Evolutionary conservation across 1,140 invertebrate genomes (phyloP), one percentile per base, ranked within the genome.

Genomic region (Thaumatotibia leucotreta): DNA sequence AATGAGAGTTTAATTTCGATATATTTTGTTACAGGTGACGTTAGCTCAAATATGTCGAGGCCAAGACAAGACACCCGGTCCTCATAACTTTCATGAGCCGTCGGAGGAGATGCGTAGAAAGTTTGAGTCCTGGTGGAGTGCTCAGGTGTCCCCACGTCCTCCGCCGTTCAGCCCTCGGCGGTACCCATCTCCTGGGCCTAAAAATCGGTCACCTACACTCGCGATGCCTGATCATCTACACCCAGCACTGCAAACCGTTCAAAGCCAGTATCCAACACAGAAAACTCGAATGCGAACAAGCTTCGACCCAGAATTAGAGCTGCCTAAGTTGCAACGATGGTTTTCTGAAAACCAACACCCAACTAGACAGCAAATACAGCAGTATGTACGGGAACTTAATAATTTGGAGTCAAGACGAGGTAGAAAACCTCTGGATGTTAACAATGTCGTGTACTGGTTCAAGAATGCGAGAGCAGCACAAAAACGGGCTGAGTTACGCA

Each of bases 401-500:
- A 95, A 95, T 35, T 87, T 99, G 52, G 97, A 99, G 76, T 98
- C 97, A 32, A 93, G 98, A 11, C 93, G 97, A 68, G 98, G 98
- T 6, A 92, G 97, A 39, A 98, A 99, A 80, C 97, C 97, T 0
- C 92, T 99, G 22, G 98, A 99, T 88, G 95, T 99, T 0, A 98
- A 98, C 80, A 99, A 99, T 84, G 97, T 99, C 9, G 98, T 99
- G 20, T 99, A 99, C 86, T 99, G 98, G 98, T 99, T 99, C 86
- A 99, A 99, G 89, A 99, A 99, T 84, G 98, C 98, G 0, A 93
- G 98, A 63, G 98, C 98, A 8, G 98, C 98, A 1, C 96, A 98
- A 84, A 98, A 99, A 82, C 92, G 98, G 39, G 96, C 96, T 0
- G 96, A 97, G 88, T 93, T 95, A 64, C 92, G 96, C 63, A 93